Base-by-base conservation (phyloP, 1,140 invertebrate species). In the silkworm (Bombyx mori) region DNA sequence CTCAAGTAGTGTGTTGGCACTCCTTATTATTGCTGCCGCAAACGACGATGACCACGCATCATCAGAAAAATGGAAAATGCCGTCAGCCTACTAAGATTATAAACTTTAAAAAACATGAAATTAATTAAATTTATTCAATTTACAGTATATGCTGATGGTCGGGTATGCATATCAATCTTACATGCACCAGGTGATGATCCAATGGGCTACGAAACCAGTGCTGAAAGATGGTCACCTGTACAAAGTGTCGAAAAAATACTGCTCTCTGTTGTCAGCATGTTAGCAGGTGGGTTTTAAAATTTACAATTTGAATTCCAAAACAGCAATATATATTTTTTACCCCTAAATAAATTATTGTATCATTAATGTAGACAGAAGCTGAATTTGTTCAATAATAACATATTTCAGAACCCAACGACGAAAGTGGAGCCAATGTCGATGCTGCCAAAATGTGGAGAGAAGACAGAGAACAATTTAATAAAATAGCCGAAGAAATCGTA, bases 401-500 rank as follows among this genome's bases (percentile, higher is more conserved):
- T 12, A 58, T 79, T 82, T 45, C 64, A 94, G 98, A 99, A 84
- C 98, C 99, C 5, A 99, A 99, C 88, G 98, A 99, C 83, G 99
- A 99, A 86, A 99, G 97, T 88, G 97, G 98, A 42, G 99, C 99
- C 1, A 99, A 99, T 89, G 98, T 99, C 0, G 98, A 99, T 89
- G 99, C 99, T 6, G 98, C 98, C 0, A 99, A 99, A 89, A 99
- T 99, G 95, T 99, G 98, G 98, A 89, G 99, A 59, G 98, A 99
- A 79, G 94, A 99, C 82, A 88, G 98, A 44, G 90, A 93, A 22
- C 94, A 98, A 84, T 99, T 99, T 84, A 96, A 99, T 69, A 93
- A 91, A 82, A 98, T 98, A 69, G 98, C 98, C 8, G 93, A 97
- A 77, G 92, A 92, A 75, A 90, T 98, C 60, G 99, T 99, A 26